These are phyloP conservation scores for Varanus komodoensis DNA, from an alignment of 2,113 vertebrate genomes.

Conservation along the genomic window DNA sequence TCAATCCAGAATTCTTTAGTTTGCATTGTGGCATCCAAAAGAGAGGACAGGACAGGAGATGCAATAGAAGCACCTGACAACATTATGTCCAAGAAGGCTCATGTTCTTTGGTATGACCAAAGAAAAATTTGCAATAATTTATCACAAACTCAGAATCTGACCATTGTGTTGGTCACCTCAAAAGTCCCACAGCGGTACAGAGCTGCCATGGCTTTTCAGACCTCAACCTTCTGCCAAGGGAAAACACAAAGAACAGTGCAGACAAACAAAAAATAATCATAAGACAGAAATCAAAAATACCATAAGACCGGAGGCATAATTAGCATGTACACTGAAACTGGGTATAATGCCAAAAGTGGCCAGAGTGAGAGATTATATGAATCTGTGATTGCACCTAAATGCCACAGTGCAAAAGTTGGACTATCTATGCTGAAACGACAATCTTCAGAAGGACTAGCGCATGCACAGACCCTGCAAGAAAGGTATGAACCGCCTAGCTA, in stretches of 20 bases:
- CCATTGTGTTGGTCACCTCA: constrained; percentile 18
- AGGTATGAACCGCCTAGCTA: not conserved
- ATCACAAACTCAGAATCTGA: constrained; percentile 21
- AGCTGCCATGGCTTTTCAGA: constrained; percentile 42
- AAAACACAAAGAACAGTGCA: constrained; percentile 31
- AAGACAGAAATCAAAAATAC: constrained; percentile 59
- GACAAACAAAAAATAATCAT: constrained; percentile 58
- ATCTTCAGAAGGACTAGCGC: accelerated
- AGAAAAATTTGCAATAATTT: not conserved
- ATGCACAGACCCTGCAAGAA: not conserved
- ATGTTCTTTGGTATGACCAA: not conserved
- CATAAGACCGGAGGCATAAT: constrained; percentile 56
- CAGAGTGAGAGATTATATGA: not conserved
- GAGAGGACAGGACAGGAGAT: not conserved
- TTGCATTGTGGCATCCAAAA: not conserved
- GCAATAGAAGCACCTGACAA: not conserved
- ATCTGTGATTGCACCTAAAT: not conserved
- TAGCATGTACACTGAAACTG: not conserved
- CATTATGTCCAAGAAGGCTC: not conserved
- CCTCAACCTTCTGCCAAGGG: constrained; percentile 43
- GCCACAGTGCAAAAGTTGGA: not conserved
- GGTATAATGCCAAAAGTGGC: accelerated
- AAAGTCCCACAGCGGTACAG: not conserved
- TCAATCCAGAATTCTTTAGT: not conserved
- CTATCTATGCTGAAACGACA: not conserved